Base-by-base conservation (phyloP, 2,888 invertebrate genomes). In the Spodoptera littoralis region DNA sequence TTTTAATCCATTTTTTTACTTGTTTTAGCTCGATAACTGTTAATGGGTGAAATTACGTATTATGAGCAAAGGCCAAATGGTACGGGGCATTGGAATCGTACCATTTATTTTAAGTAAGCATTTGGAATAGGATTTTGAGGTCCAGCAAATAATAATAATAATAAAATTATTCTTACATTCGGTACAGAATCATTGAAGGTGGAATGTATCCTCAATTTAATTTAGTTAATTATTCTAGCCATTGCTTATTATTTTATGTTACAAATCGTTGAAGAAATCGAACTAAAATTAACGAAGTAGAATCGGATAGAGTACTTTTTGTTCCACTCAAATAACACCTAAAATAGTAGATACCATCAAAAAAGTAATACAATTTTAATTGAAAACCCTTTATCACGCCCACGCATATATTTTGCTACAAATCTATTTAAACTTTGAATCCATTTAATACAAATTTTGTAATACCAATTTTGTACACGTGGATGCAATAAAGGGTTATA, bases 341-440 rank as follows among this genome's bases (percentile, higher is more conserved):
- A 22, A 61, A 55, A 67, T 55, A 55, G 58, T 49, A 73, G 1
- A 22, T 47, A 73, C 4, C 9, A 50, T 30, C 48, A 73, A 66
- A 66, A 46, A 54, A 41, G 30, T 58, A 65, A 71, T 18, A 60
- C 36, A 12, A 49, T 11, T 68, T 74, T 55, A 56, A 73, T 55
- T 67, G 45, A 48, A 61, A 73, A 58, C 54, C 50, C 47, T 13
- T 53, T 56, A 52, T 73, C 44, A 44, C 55, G 41, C 49, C 30
- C n/a, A 36, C 27, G 51, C 36, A 53, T 46, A 41, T 13, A 22
- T 44, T 12, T 6, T 44, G 36, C 36, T 44, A 42, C 12, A 36
- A 46, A 11, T 22, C n/a, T 56, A 13, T 18, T 11, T 9, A 56
- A 45, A 64, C 8, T 36, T 36, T 42, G 41, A 42, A 2, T 43